Base-by-base conservation (phyloP, 1,140 invertebrate genomes). In the Eueides isabella region DNA sequence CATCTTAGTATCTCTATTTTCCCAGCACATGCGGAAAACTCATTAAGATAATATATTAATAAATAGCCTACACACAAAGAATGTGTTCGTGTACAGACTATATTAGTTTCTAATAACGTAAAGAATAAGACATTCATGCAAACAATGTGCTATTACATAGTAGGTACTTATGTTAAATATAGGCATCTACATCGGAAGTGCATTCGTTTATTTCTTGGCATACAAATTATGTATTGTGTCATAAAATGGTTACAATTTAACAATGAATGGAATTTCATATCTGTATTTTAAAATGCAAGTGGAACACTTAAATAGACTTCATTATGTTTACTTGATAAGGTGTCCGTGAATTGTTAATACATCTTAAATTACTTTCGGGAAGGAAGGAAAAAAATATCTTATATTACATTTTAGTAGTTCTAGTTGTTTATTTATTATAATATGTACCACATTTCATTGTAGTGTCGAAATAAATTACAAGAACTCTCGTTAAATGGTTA, bases 81-180 rank as follows among this genome's bases (percentile, higher is more conserved):
- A 14, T 4, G 19, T 55, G 48, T 23, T 26, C 48, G 48, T 55
- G 48, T 12, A 23, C 19, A 55, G 48, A 55, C 48, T 55, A 55
- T 44, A 55, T 55, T 55, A 7, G 6, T 55, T 23, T 55, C 48
- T 63, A 63, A 30, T 63, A 63, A 67, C n/a, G 28, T 19, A 31
- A n/a, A 55, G 19, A 23, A 38, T 31, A 55, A 68, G 19, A 28
- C 44, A 67, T 61, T 72, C 30, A 61, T 61, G 31, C 31, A 66
- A 72, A 72, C 71, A 72, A 72, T 71, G 30, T 26, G 44, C 28
- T 48, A 72, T 72, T 72, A 72, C n/a, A 44, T 29, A 66, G 71
- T n/a, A n/a, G n/a, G n/a, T 35, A 61, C 41, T 72, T 66, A 35
- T 30, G 63, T 33, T 19, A 28, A 44, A n/a, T n/a, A n/a, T 66